Evolutionary conservation across 1,140 invertebrate species (phyloP).

Genomic region (Megalonaias nervosa): DNA sequence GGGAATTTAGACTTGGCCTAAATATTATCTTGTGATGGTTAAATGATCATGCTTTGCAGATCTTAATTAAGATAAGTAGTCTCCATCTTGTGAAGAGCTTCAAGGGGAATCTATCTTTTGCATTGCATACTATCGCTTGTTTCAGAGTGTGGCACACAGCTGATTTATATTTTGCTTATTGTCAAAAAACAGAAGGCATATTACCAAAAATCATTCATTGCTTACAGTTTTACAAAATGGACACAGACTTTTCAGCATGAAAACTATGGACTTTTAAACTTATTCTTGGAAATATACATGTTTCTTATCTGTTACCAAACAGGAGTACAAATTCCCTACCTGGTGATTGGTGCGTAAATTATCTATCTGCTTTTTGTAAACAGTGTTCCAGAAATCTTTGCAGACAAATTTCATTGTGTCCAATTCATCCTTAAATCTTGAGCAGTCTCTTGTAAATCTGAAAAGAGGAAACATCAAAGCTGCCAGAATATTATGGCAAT

Average conservation of each 20-base stretch:
- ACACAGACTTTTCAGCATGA: neutral
- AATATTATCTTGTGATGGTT: too few species aligned
- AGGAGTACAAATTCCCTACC: conserved; percentile 44
- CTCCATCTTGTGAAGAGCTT: too few species aligned
- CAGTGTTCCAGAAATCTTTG: conserved; percentile 97
- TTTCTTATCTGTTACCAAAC: neutral
- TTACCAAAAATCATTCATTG: neutral
- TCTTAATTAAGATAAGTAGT: too few species aligned
- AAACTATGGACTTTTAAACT: neutral
- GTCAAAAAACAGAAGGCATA: neutral
- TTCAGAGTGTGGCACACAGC: too few species aligned
- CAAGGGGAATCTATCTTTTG: too few species aligned
- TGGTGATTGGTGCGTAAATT: conserved; percentile 99
- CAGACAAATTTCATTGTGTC: conserved; percentile 99
- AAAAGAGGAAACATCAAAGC: conserved; percentile 22
- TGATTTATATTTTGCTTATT: too few species aligned
- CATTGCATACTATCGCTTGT: too few species aligned
- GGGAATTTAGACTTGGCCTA: too few species aligned
- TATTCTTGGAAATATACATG: neutral
- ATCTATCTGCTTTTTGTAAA: conserved; percentile 99
- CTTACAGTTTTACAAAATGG: neutral
- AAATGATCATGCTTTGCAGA: too few species aligned
- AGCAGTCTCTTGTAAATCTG: conserved; percentile 90
- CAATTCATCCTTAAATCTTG: conserved; percentile 96
- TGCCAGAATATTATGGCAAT: neutral